Evolutionary conservation across 30 jellyfish, hydroid and myxozoan species (phyloP), one percentile per base, ranked within the genome.

Genomic region (Nemopilema nomurai): DNA sequence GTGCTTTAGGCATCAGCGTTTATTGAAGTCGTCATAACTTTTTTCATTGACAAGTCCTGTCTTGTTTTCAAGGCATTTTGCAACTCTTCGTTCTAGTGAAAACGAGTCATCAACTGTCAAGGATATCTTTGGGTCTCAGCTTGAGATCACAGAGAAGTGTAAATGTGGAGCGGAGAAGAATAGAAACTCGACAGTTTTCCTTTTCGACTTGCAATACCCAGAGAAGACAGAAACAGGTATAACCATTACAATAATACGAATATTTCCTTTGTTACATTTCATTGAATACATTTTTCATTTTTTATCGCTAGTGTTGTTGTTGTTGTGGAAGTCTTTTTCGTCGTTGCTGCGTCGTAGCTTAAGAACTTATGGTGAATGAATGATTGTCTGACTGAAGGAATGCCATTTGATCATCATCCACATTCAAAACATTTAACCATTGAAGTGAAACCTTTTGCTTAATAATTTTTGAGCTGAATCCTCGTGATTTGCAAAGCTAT

Each of bases 191-290:
- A 83, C 91, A 1, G 79, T 85, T 16, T 93, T 93, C 49, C 72
- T 93, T 6, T 81, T 82, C 62, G 98, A 88, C 49, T 68, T 93
- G 74, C 87, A 74, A 16, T 93, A 93, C 69, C 96, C 97, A 22
- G 98, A 93, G 23, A 67, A 20, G 13, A 53, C 67, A 26, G 74
- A 29, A 28, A 19, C 13, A 8, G 92, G 96, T 86, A 80, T 25
- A 77, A 28, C 13, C 20, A 33, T 28, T 6, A 18, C n/a, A 62
- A 28, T 6, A 41, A 41, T 41, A 41, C 6, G 7, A 3, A 3
- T 63, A 63, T 63, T 63, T 20, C 16, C 73, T 3, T 1, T 63
- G 57, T 41, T 41, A 13, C 13, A 3, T 41, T 41, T 41, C 9
- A 41, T 41, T n/a, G n/a, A n/a, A n/a, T n/a, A n/a, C n/a, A n/a